Evolutionary conservation across 1,140 invertebrate genomes (phyloP).

Genomic region (Tetragnatha versicolor): DNA sequence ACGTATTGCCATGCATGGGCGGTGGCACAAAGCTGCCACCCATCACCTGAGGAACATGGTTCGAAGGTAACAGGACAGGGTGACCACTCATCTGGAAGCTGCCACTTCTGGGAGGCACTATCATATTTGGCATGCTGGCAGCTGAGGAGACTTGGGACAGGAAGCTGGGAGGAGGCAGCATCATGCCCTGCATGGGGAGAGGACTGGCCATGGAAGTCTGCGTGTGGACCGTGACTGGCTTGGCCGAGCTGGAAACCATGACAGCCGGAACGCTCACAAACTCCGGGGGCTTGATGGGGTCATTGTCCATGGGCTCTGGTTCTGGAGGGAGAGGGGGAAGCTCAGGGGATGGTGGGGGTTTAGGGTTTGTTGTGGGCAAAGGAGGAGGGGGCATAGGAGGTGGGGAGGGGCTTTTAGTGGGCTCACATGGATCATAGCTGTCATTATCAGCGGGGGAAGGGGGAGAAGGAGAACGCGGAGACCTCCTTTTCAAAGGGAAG

Average conservation of each 20-base stretch:
- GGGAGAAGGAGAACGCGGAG: slow-evolving; percentile 47
- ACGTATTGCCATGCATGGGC: slow-evolving; percentile 16
- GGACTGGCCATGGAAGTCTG: slow-evolving; percentile 37
- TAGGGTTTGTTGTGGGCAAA: slow-evolving; percentile 42
- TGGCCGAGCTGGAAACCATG: not conserved
- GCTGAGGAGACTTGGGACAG: slow-evolving; percentile 6
- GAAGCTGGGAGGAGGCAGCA: slow-evolving; percentile 44
- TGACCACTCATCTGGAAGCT: slow-evolving; percentile 11
- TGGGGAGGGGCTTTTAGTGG: slow-evolving; percentile 80
- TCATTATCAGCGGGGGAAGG: slow-evolving; percentile 64
- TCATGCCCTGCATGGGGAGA: not conserved
- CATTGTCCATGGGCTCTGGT: slow-evolving; percentile 54
- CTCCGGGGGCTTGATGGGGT: not conserved
- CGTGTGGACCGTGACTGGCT: slow-evolving; percentile 12
- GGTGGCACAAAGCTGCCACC: slow-evolving; percentile 21
- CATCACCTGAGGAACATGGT: slow-evolving; percentile 53
- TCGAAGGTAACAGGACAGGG: slow-evolving; percentile 38
- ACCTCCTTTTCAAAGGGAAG: slow-evolving; percentile 25
- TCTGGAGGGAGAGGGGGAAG: slow-evolving; percentile 57
- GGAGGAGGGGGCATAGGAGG: slow-evolving; percentile 50
- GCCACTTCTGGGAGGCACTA: slow-evolving; percentile 28
- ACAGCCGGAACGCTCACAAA: slow-evolving; percentile 3
- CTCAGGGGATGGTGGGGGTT: slow-evolving; percentile 57
- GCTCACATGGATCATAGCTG: slow-evolving; percentile 87
- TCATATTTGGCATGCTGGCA: not conserved